A percentile compares a stretch with the other conserved stretches of the same genome.
Evolutionary conservation across 2,797 vertebrate species (phyloP).

Genomic region (Rhinoraja longicauda): DNA sequence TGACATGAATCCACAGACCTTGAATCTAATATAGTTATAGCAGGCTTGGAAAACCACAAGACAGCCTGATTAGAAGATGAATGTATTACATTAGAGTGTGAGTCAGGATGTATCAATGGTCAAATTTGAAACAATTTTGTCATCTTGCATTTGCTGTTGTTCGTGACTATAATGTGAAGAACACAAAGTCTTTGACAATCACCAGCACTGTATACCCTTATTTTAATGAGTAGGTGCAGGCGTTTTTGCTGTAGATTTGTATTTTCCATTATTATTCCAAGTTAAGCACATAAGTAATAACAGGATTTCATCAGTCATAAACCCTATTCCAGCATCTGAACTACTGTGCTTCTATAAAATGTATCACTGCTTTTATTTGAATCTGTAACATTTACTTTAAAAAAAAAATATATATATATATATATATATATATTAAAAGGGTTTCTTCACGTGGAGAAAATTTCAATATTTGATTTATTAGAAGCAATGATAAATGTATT

Average conservation of each 20-base stretch:
- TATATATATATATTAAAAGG: too few relatives aligned
- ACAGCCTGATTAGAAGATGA: not conserved
- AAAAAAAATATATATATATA: too few relatives aligned
- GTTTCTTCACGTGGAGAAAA: conserved; percentile 14
- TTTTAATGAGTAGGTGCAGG: not conserved
- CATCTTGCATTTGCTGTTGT: not conserved
- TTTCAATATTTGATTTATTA: conserved; percentile 7
- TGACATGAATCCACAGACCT: not conserved
- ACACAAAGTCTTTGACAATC: not conserved
- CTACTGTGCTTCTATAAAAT: not conserved
- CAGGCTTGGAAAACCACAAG: not conserved
- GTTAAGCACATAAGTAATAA: not conserved
- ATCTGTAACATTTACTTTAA: not conserved
- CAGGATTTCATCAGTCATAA: not conserved
- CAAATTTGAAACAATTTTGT: not conserved
- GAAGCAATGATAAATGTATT: conserved; percentile 21
- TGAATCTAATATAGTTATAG: not conserved
- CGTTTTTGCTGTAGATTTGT: not conserved
- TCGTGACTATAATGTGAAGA: not conserved
- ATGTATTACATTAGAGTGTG: not conserved
- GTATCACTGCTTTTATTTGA: not conserved
- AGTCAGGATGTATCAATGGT: not conserved
- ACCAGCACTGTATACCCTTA: not conserved
- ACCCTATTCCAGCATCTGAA: not conserved
- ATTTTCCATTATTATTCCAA: not conserved